Base-by-base conservation (phyloP, 2,888 invertebrate species). In the Meliscaeva auricollis region DNA sequence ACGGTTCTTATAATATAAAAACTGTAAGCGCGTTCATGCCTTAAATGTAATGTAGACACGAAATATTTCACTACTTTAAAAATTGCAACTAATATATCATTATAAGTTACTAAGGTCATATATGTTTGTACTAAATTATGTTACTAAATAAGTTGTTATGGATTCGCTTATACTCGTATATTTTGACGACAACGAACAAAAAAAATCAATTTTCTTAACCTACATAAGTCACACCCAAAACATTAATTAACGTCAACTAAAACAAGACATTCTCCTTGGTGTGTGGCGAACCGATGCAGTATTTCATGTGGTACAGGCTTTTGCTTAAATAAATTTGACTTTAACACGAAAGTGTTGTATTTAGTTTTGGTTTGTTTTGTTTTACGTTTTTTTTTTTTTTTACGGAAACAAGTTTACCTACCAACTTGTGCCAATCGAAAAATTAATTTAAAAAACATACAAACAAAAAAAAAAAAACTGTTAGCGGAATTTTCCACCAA, bases 281-380 rank as follows among this genome's bases (percentile, higher is more conserved):
- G 44, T 69, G 35, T 60, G 22, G 52, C n/a, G 46, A 77, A 46
- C 26, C 69, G 22, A 32, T 79, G 32, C 58, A 68, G 41, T 73
- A 58, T 73, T 32, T 46, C 26, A 50, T 48, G 56, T 11, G 44
- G 41, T 56, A 68, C 46, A 15, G 48, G 62, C 6, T 60, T 60
- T 44, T n/a, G 15, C 17, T 20, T 9, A 13, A 75, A 70, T 48
- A 69, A 81, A 81, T 75, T 46, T 56, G 41, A 41, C 58, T 44
- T 70, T 17, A 70, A 58, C 81, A 81, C 70, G 75, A 73, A 70
- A 58, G 50, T 50, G 64, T 76, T 81, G 75, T 56, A 41, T 26
- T 26, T 26, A 26, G 69, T 69, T 75, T 68, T 38, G 3, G 26
- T 4, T 26, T n/a, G 35, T 0, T 38, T 15, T 30, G 7, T 54